Percentiles rank a stretch among this genome's conserved stretches.
These are phyloP conservation scores for Acrocephalus scirpaceus DNA, from an alignment of 2,797 vertebrate species.

Conservation along the genomic window DNA sequence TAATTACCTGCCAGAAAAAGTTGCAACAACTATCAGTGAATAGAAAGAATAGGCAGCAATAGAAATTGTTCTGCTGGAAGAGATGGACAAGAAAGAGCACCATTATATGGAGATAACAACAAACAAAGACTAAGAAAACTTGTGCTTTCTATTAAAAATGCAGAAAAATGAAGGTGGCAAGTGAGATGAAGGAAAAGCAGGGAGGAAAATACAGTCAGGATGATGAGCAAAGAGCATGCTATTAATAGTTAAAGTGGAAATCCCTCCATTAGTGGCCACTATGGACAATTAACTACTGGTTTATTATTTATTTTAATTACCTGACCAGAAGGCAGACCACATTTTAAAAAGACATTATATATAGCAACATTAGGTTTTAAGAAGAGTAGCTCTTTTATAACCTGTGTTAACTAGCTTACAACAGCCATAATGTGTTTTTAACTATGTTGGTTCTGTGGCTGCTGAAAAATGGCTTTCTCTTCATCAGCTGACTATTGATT, in stretches of 20 bases:
- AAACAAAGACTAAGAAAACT: neutral
- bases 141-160: neutral
- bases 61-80: neutral
- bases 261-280: neutral
- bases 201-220: neutral
- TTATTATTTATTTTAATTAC: slow-evolving; percentile 47
- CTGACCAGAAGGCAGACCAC: neutral
- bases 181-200: neutral
- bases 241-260: slow-evolving; percentile 1
- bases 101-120: neutral
- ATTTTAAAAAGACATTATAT: neutral
- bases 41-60: neutral
- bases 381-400: neutral
- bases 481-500: neutral
- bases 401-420: slow-evolving; percentile 1
- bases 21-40: neutral
- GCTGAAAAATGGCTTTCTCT: neutral
- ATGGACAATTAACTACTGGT: neutral
- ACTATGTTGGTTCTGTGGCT: neutral
- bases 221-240: neutral
- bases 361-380: neutral
- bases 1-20: neutral
- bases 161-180: neutral
- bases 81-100: neutral
- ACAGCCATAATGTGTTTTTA: neutral